Evolutionary conservation across 1,140 invertebrate genomes (phyloP).

Genomic region (Rhagoletis pomonella): DNA sequence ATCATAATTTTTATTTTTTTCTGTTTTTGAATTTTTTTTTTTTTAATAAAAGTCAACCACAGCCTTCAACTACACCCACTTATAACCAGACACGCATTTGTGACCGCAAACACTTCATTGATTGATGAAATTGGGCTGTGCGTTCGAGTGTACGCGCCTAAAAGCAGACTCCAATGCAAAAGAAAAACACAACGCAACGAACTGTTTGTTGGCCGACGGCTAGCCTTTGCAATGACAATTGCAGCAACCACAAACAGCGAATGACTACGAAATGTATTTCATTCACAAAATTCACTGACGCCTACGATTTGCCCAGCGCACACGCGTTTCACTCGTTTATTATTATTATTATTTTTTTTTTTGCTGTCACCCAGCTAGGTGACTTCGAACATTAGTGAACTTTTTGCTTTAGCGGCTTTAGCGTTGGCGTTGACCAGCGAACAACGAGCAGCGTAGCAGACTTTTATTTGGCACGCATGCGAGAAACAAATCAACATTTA

Average conservation of each 20-base stretch:
- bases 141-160: background rate
- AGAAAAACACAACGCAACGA: background rate
- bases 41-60: no score
- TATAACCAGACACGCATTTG: background rate
- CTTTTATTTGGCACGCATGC: background rate
- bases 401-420: background rate
- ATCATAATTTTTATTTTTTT: no score
- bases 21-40: no score
- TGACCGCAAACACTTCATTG: slow-evolving; percentile 3
- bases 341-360: no score
- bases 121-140: background rate
- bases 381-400: no score
- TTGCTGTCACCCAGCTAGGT: no score
- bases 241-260: background rate
- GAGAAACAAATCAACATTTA: background rate
- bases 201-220: background rate
- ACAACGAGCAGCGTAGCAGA: background rate
- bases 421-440: slow-evolving; percentile 1
- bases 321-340: background rate
- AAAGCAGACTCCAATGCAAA: background rate
- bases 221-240: background rate
- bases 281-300: slow-evolving; percentile 8
- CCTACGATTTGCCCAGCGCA: background rate
- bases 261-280: background rate
- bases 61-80: background rate